Conservation (phyloP, 2,888 invertebrate species). For the Drosophila niveifrons region DNA sequence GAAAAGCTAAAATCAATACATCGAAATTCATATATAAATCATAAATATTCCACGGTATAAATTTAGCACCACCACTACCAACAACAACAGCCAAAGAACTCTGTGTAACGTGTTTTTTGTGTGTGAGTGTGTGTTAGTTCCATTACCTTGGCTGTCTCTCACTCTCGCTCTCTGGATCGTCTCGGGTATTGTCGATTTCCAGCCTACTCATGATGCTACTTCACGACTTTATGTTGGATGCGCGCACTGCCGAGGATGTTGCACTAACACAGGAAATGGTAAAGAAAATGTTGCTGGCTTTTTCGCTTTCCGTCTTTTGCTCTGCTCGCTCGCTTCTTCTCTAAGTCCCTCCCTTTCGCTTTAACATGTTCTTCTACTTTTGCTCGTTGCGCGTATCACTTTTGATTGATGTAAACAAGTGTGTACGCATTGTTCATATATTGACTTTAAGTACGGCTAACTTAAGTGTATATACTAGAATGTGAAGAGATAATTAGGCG, state of each 20-base stretch:
- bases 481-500: constrained; percentile 6
- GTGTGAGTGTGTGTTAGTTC: constrained; percentile 18
- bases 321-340: background rate
- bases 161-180: constrained; percentile 55
- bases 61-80: constrained; percentile 46
- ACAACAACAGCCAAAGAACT: constrained; percentile 26
- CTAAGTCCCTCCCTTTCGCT: constrained; percentile 1
- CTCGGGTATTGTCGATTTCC: constrained; percentile 28
- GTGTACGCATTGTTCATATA: constrained; percentile 12
- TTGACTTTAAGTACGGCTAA: constrained; percentile 18
- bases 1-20: constrained; percentile 66
- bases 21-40: constrained; percentile 62
- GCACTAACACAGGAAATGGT: constrained; percentile 85
- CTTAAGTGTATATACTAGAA: constrained; percentile 29
- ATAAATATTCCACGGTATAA: constrained; percentile 45
- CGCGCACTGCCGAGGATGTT: constrained; percentile 85
- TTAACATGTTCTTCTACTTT: background rate
- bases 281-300: constrained; percentile 53
- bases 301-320: background rate
- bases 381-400: constrained; percentile 21
- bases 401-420: constrained; percentile 48
- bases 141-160: constrained; percentile 39
- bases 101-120: constrained; percentile 59
- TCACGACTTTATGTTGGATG: constrained; percentile 85
- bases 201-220: constrained; percentile 83